Conservation (phyloP, 1,140 invertebrate genomes). For the Neelides sp. region DNA sequence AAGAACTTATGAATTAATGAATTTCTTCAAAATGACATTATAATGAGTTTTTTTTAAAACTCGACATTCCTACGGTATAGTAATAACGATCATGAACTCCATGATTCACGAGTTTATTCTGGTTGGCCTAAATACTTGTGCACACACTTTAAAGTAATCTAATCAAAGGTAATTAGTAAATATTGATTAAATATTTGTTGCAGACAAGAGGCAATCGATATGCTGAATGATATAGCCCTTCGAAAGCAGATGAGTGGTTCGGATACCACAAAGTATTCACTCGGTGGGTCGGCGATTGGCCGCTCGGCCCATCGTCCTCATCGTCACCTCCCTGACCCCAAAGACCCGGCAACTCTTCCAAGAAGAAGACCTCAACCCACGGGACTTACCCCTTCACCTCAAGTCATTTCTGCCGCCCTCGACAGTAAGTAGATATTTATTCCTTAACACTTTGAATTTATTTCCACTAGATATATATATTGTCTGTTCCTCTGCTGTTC, state of each 20-base stretch:
- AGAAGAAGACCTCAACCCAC: slow-evolving; percentile 15
- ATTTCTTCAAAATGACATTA: too few relatives aligned
- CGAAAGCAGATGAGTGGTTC: slow-evolving; percentile 41
- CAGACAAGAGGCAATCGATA: slow-evolving; percentile 68
- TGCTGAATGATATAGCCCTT: slow-evolving; percentile 64
- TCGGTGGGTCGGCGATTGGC: slow-evolving; percentile 27
- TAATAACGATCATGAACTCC: too few relatives aligned
- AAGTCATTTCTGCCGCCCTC: slow-evolving; percentile 29
- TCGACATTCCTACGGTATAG: too few relatives aligned
- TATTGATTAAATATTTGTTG: slow-evolving; percentile 29
- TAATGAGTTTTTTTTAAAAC: too few relatives aligned
- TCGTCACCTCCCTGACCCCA: slow-evolving; percentile 29
- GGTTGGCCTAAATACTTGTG: too few relatives aligned
- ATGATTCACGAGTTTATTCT: too few relatives aligned
- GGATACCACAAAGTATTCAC: slow-evolving; percentile 19
- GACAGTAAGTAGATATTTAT: slow-evolving; percentile 31
- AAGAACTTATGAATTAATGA: too few relatives aligned
- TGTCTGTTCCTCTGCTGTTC: not conserved
- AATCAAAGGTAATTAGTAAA: too few relatives aligned
- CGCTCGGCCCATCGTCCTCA: slow-evolving; percentile 29
- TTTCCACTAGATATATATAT: not conserved
- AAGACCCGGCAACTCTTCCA: slow-evolving; percentile 23
- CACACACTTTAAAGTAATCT: too few relatives aligned
- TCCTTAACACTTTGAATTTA: too few relatives aligned
- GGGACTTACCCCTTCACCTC: slow-evolving; percentile 32